Conservation (phyloP, 2,888 invertebrate species). For the Sphinx pinastri region DNA sequence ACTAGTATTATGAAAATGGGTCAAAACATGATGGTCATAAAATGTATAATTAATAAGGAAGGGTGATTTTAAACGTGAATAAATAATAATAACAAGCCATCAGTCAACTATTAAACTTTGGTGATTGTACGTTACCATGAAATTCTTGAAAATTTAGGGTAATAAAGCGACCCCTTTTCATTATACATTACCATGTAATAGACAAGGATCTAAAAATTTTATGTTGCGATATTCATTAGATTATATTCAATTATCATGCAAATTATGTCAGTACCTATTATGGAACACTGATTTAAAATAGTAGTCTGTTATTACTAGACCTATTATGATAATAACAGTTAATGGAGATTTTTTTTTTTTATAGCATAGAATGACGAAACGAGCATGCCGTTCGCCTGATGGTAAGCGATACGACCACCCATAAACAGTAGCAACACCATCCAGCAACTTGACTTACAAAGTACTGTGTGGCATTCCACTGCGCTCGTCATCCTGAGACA, state of each 20-base stretch:
- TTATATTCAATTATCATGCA: slow-evolving; percentile 19
- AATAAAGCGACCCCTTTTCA: background rate
- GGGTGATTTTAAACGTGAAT: background rate
- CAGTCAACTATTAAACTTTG: background rate
- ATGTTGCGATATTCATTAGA: background rate
- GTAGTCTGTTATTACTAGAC: slow-evolving; percentile 27
- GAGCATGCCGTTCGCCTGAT: no score
- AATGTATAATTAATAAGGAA: background rate
- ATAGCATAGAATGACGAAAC: no score
- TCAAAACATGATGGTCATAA: no score
- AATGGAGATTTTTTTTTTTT: slow-evolving; percentile 25
- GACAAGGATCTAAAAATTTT: slow-evolving; percentile 1
- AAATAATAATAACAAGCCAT: background rate
- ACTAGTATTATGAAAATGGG: no score
- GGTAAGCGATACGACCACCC: no score
- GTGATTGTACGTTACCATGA: background rate
- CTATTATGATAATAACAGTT: slow-evolving; percentile 5
- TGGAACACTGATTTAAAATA: slow-evolving; percentile 30
- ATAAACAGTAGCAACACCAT: background rate
- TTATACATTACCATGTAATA: background rate
- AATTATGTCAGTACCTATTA: slow-evolving; percentile 17
- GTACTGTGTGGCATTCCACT: no score
- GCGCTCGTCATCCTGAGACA: no score
- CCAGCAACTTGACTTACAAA: no score
- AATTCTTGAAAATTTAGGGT: background rate